A percentile compares a stretch with the other conserved stretches of the same genome.
phyloP scores from a whole-genome alignment of 2,797 vertebrate species.

The Ispidina lecontei region DNA sequence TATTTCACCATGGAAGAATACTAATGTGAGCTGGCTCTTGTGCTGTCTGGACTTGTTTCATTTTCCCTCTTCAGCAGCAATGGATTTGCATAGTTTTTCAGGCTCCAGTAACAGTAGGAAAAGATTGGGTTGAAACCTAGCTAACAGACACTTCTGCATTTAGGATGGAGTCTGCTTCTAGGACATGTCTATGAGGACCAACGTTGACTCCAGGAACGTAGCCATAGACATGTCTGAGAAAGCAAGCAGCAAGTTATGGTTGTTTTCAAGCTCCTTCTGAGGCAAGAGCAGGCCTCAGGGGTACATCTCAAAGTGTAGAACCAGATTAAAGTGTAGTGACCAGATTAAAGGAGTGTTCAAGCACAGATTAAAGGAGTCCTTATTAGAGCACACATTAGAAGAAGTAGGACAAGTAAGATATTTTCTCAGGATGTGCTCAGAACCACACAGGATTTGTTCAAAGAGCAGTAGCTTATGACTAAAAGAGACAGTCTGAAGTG shows the following conservation, averaged over 20 bases:
- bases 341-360: conserved; percentile 63
- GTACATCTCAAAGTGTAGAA: conserved; percentile 49
- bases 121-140: neutral
- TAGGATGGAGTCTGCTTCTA: neutral
- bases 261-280: conserved; percentile 52
- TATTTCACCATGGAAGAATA: neutral
- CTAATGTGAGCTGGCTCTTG: neutral
- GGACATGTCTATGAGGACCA: neutral
- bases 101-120: neutral
- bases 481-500: conserved; percentile 45
- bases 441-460: conserved; percentile 10
- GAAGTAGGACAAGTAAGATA: conserved; percentile 56
- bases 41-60: neutral
- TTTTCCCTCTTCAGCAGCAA: conserved; percentile 15
- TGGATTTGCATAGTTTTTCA: conserved; percentile 7
- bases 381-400: conserved; percentile 56
- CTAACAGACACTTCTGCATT: neutral
- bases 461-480: conserved; percentile 48
- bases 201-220: neutral
- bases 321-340: too few species aligned
- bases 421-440: conserved; percentile 52
- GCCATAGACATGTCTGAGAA: conserved; percentile 4
- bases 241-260: conserved; percentile 28
- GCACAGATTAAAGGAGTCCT: conserved; percentile 49
- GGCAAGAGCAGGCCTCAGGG: conserved; percentile 41